Percentiles rank a stretch among this genome's conserved stretches.
These are phyloP conservation scores for Ursus arctos DNA, from an alignment of 2,113 vertebrate species.

Conservation along the genomic window DNA sequence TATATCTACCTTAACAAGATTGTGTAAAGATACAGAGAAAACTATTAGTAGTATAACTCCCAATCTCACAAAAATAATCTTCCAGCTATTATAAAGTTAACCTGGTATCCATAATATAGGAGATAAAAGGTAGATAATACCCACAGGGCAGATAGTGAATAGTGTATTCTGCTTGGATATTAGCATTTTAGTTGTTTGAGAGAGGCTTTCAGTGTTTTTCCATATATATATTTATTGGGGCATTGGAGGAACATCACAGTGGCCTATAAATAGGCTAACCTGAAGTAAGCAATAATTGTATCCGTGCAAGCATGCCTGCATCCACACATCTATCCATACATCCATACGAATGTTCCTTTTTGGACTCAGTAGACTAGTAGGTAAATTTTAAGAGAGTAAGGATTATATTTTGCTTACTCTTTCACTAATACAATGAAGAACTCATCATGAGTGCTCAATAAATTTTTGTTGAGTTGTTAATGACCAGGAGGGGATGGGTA, in stretches of 20 bases:
- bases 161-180: background rate
- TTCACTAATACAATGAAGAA: background rate
- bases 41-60: background rate
- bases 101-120: background rate
- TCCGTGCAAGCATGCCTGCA: background rate
- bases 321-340: background rate
- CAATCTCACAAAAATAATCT: background rate
- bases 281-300: background rate
- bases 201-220: background rate
- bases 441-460: background rate
- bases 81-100: background rate
- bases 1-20: background rate
- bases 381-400: background rate
- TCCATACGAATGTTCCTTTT: background rate
- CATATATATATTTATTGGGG: background rate
- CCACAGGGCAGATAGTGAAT: background rate
- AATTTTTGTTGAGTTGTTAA: background rate
- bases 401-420: background rate
- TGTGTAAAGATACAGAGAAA: background rate
- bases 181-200: slow-evolving; percentile 11
- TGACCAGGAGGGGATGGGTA: background rate
- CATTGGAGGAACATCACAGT: background rate
- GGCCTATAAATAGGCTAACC: background rate
- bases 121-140: background rate
- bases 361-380: background rate